Conservation (phyloP, 1,140 invertebrate species). For the Drosophila truncata region DNA sequence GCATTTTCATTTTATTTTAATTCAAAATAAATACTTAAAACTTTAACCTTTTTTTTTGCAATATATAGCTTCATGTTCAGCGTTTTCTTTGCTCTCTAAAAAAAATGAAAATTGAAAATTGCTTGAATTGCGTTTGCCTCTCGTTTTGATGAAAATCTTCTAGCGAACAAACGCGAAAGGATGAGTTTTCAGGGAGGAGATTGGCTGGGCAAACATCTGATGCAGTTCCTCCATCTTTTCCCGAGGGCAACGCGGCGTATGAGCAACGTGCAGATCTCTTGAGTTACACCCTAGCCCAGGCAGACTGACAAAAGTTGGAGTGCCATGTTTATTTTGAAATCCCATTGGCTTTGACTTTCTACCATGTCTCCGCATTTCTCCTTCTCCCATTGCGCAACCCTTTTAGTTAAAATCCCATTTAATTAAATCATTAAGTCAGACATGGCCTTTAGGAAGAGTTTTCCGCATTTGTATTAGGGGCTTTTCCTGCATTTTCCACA, state of each 20-base stretch:
- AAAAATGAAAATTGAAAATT: conserved; percentile 76
- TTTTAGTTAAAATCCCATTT: conserved; percentile 52
- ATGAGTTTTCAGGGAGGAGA: conserved; percentile 1
- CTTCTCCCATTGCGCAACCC: not conserved
- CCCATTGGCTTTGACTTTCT: conserved; percentile 9
- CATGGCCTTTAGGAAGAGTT: conserved; percentile 41
- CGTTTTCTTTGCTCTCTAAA: conserved; percentile 23
- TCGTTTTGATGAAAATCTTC: conserved; percentile 23
- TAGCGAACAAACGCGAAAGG: not conserved
- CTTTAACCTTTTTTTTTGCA: not conserved
- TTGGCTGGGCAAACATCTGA: conserved; percentile 40
- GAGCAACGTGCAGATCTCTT: conserved; percentile 59
- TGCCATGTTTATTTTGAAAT: conserved; percentile 73
- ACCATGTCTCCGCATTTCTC: not conserved
- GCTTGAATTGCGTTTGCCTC: conserved; percentile 73
- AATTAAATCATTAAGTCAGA: conserved; percentile 69
- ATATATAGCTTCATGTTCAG: conserved; percentile 6
- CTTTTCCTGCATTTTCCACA: conserved; percentile 6
- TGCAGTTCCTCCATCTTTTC: conserved; percentile 11
- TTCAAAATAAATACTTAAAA: not conserved
- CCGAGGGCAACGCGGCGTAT: conserved; percentile 49
- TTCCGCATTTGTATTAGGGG: conserved; percentile 22
- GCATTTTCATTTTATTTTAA: not conserved
- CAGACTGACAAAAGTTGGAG: conserved; percentile 59
- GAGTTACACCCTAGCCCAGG: conserved; percentile 1